These are phyloP conservation scores for Dermochelys coriacea DNA, from an alignment of 2,797 vertebrate species.

Conservation along the genomic window DNA sequence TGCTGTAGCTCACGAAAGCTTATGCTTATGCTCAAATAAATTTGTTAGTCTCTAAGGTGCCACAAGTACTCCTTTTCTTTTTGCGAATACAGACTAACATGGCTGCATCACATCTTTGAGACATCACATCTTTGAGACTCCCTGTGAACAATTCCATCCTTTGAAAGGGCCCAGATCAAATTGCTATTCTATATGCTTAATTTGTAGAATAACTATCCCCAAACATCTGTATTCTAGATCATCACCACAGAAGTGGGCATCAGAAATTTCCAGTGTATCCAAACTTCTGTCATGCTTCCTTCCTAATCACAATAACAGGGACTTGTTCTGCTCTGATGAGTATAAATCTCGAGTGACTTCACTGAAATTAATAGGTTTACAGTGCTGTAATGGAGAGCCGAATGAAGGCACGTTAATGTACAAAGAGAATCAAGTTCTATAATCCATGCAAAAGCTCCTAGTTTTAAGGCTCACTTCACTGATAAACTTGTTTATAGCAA, in stretches of 20 bases:
- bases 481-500: fast-evolving
- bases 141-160: background rate
- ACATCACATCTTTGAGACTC: background rate
- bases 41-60: too few species aligned
- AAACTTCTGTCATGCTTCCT: background rate
- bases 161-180: background rate
- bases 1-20: too few species aligned
- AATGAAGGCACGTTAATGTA: background rate
- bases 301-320: background rate
- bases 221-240: background rate
- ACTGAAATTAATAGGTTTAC: background rate
- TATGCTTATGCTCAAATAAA: too few species aligned
- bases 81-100: too few species aligned
- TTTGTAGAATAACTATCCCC: fast-evolving
- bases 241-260: background rate
- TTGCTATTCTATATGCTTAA: background rate
- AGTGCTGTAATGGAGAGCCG: background rate
- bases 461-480: background rate
- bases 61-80: too few species aligned
- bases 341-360: background rate
- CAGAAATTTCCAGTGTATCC: background rate
- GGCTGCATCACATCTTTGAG: too few species aligned
- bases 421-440: background rate
- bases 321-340: background rate
- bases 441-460: background rate